Conservation (phyloP, 1,140 invertebrate species). For the Brachionus manjavacas region DNA sequence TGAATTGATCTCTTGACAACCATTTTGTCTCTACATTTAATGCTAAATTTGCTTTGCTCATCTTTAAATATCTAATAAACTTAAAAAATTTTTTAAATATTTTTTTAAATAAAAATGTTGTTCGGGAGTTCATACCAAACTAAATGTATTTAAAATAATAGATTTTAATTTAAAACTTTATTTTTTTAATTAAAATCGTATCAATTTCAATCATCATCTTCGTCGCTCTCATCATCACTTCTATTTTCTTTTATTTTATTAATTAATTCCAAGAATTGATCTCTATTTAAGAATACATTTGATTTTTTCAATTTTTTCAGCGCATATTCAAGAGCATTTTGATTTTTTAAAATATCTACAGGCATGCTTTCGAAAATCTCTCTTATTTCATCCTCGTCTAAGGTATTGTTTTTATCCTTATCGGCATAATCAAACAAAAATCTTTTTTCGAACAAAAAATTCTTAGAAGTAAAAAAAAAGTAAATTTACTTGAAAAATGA, state of each 20-base stretch:
- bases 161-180: conserved; percentile 10
- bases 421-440: background rate
- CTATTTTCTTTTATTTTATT: background rate
- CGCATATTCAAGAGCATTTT: background rate
- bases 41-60: background rate
- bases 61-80: background rate
- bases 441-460: conserved; percentile 4
- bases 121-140: background rate
- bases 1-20: background rate
- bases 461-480: background rate
- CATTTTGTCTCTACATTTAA: background rate
- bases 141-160: background rate
- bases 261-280: background rate
- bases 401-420: background rate
- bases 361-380: background rate
- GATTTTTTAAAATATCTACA: background rate
- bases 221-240: background rate
- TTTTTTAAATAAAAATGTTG: background rate
- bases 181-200: background rate
- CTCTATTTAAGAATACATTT: conserved; percentile 5
- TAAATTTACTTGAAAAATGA: conserved; percentile 16
- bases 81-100: background rate
- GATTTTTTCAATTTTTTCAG: background rate
- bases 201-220: conserved; percentile 9
- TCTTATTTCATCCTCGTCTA: background rate